These are phyloP conservation scores for Athripsodes cinereus DNA, from an alignment of 2,888 invertebrate genomes.

Conservation along the genomic window DNA sequence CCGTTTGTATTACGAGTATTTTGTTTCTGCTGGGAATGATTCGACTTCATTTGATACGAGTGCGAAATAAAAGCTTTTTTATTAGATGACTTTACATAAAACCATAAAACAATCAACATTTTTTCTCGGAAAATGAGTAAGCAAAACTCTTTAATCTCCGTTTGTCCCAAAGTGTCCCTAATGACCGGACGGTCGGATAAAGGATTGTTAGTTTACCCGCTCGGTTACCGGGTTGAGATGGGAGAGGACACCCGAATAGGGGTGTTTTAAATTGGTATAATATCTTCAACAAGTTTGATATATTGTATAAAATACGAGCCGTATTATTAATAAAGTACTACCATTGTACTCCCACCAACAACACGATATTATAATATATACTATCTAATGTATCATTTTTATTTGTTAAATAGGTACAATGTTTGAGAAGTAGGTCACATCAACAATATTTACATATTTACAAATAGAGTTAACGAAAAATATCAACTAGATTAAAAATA, in stretches of 20 bases:
- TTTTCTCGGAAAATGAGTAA: slow-evolving; percentile 9
- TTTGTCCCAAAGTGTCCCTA: slow-evolving; percentile 19
- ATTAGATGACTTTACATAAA: slow-evolving; percentile 4
- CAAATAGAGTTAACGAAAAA: too few species aligned
- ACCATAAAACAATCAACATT: slow-evolving; percentile 8
- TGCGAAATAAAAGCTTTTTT: not conserved
- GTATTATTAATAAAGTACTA: not conserved
- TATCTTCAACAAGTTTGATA: slow-evolving; percentile 2
- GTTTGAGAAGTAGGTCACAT: too few species aligned
- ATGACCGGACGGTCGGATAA: slow-evolving; percentile 16
- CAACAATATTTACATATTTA: too few species aligned
- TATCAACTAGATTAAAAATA: too few species aligned
- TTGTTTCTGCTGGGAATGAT: too few species aligned
- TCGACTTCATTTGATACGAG: too few species aligned
- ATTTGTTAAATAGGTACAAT: too few species aligned
- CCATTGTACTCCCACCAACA: too few species aligned
- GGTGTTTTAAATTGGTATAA: slow-evolving; percentile 2
- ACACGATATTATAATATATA: too few species aligned
- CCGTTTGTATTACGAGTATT: too few species aligned
- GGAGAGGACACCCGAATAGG: not conserved
- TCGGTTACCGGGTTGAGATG: not conserved
- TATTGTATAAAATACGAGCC: not conserved
- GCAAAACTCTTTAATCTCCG: slow-evolving; percentile 15
- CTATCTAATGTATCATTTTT: too few species aligned
- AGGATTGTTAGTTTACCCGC: slow-evolving; percentile 8